Conservation (phyloP, 2,113 vertebrate genomes). For the Entomyzon cyanotis region DNA sequence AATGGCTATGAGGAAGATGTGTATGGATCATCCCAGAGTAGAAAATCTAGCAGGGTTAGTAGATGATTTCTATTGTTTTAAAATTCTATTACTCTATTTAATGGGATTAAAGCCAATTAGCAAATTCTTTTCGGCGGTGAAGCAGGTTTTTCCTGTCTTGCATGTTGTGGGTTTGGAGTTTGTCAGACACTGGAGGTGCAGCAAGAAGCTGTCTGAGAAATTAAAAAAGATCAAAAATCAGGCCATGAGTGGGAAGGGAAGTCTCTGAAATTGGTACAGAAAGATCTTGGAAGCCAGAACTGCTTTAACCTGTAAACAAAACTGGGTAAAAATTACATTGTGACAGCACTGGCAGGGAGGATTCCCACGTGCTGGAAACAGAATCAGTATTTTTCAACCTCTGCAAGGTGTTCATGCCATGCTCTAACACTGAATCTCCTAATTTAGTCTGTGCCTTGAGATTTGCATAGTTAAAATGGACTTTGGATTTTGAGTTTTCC, state of each 20-base stretch:
- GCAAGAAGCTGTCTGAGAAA: not conserved
- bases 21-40: constrained; percentile 70
- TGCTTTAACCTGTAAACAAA: not conserved
- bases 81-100: not conserved
- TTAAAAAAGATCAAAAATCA: not conserved
- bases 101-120: constrained; percentile 39
- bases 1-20: constrained; percentile 83
- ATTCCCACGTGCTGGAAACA: not conserved
- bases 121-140: not conserved
- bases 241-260: not conserved
- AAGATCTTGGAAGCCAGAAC: not conserved
- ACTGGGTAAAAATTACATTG: not conserved
- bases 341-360: not conserved
- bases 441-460: not conserved
- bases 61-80: not conserved
- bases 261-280: not conserved
- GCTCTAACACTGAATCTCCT: not conserved
- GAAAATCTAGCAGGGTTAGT: constrained; percentile 89
- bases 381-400: not conserved
- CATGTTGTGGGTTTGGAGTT: not conserved
- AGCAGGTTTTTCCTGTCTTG: constrained; percentile 35
- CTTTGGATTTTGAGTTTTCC: not conserved
- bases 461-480: not conserved
- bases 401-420: rapidly evolving
- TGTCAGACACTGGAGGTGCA: not conserved